A percentile compares a stretch with the other conserved stretches of the same genome.
Conservation (phyloP, 2,888 invertebrate species). For the Isoperla grammatica region DNA sequence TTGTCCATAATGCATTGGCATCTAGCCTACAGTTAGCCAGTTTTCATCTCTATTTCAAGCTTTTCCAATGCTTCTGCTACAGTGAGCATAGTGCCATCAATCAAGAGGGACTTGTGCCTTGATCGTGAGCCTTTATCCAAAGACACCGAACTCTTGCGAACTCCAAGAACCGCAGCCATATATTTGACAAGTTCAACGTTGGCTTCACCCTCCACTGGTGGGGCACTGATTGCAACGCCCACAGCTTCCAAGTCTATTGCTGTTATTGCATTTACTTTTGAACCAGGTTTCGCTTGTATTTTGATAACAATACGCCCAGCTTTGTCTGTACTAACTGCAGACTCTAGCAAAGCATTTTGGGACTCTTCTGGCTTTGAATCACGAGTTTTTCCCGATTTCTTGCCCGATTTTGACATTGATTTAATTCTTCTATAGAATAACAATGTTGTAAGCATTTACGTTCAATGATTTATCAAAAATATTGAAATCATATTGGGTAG, state of each 20-base stretch:
- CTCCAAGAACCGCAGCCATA: conserved; percentile 58
- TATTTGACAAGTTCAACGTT: conserved; percentile 70
- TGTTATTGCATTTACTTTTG: conserved; percentile 63
- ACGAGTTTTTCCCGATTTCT: not conserved
- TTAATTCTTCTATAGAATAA: not conserved
- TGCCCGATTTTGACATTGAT: conserved; percentile 5
- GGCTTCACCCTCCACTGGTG: conserved; percentile 77
- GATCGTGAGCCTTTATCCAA: conserved; percentile 59
- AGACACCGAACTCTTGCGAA: conserved; percentile 63
- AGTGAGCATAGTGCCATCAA: conserved; percentile 45
- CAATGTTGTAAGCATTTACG: no score
- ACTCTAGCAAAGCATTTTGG: not conserved
- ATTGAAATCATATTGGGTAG: no score
- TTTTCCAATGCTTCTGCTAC: conserved; percentile 45
- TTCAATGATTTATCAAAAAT: no score
- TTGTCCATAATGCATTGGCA: no score
- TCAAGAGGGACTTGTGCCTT: conserved; percentile 51
- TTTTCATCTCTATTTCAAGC: conserved; percentile 39
- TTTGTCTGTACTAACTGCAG: conserved; percentile 49
- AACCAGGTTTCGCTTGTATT: conserved; percentile 68
- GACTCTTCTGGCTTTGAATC: not conserved
- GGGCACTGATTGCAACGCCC: conserved; percentile 71
- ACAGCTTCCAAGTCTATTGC: conserved; percentile 60
- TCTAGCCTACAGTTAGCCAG: not conserved
- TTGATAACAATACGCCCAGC: conserved; percentile 56